Conservation (phyloP, 2,888 invertebrate species). For the Plebejus melissa region DNA sequence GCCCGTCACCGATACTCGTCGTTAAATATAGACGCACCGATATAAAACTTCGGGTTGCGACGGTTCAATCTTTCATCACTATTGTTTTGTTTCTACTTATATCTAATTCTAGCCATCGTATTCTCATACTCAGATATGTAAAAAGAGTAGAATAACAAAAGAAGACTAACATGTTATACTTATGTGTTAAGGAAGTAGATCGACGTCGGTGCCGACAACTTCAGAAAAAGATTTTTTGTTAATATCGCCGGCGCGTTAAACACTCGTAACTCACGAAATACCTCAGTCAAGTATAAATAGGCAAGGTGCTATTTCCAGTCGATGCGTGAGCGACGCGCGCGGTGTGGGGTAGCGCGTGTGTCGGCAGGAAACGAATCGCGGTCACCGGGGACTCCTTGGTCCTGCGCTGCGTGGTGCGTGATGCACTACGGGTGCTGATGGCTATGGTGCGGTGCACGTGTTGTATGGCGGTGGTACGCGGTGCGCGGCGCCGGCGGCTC, state of each 20-base stretch:
- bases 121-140: neutral
- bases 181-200: neutral
- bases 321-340: neutral
- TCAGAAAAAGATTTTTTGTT: neutral
- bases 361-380: neutral
- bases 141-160: neutral
- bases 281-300: slow-evolving; percentile 17
- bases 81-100: neutral
- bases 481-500: slow-evolving; percentile 29
- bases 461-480: slow-evolving; percentile 20
- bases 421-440: slow-evolving; percentile 25
- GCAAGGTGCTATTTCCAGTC: neutral
- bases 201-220: neutral
- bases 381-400: neutral
- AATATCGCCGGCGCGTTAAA: neutral
- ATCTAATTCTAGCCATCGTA: neutral
- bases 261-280: slow-evolving; percentile 9
- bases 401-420: neutral
- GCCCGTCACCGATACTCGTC: neutral
- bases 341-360: neutral
- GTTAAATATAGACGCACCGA: slow-evolving; percentile 10
- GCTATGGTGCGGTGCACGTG: slow-evolving; percentile 19
- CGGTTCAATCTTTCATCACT: neutral
- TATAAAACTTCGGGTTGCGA: neutral
- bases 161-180: neutral